These are phyloP conservation scores for Ephydatia muelleri DNA, from an alignment of 37 sponge, comb jelly and placozoan genomes.

Conservation along the genomic window DNA sequence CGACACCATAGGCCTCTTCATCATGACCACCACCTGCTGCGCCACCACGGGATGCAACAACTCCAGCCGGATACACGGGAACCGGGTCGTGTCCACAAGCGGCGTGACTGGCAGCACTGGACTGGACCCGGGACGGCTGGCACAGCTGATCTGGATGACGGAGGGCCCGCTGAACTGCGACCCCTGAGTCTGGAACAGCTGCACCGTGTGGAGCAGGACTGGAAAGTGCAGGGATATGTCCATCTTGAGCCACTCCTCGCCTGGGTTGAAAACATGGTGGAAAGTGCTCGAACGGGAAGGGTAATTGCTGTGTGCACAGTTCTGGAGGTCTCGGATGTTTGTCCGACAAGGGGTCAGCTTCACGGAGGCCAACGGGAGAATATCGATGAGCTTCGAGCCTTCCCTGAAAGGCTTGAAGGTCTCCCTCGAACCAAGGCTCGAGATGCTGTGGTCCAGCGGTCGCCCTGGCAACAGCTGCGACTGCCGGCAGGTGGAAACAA, in stretches of 20 bases:
- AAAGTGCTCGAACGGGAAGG: constrained; percentile 30
- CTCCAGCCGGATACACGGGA: constrained; percentile 37
- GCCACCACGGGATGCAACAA: constrained; percentile 19
- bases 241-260: constrained; percentile 29
- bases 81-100: constrained; percentile 28
- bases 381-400: constrained; percentile 28
- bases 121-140: background rate
- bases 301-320: background rate
- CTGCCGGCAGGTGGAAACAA: constrained; percentile 19
- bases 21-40: constrained; percentile 33
- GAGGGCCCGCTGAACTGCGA: constrained; percentile 39
- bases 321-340: constrained; percentile 9
- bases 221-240: constrained; percentile 38
- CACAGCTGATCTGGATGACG: constrained; percentile 10
- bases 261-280: constrained; percentile 27
- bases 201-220: constrained; percentile 41
- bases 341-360: constrained; percentile 8
- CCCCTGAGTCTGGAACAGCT: constrained; percentile 26
- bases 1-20: constrained; percentile 24
- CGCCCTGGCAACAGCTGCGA: background rate
- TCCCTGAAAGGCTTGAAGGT: constrained; percentile 26
- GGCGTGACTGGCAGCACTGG: constrained; percentile 27
- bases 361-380: constrained; percentile 28
- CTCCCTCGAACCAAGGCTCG: constrained; percentile 29
- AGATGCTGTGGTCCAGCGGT: constrained; percentile 4